phyloP scores from a whole-genome alignment of 2,797 vertebrate species.

The Tarsius wallacei region DNA sequence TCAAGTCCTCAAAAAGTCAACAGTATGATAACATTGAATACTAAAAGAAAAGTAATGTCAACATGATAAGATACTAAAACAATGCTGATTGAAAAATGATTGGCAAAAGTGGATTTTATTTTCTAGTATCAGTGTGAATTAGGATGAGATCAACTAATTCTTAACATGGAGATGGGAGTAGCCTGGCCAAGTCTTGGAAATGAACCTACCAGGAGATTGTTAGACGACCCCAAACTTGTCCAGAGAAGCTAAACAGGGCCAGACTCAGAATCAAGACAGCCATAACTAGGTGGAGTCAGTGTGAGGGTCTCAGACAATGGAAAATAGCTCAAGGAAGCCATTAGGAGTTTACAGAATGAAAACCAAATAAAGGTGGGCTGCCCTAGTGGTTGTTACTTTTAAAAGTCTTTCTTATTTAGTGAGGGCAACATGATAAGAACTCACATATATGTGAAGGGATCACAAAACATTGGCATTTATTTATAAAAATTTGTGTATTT shows the following conservation, averaged over 20 bases:
- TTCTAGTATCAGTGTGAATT: not conserved
- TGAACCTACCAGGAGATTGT: not conserved
- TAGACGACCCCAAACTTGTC: not conserved
- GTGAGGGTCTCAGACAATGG: not conserved
- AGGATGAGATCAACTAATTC: conserved; percentile 1
- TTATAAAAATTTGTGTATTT: too few species aligned
- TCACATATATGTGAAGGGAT: not conserved
- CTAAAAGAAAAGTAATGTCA: not conserved
- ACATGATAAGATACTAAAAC: not conserved
- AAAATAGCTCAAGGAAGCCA: not conserved
- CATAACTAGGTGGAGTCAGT: not conserved
- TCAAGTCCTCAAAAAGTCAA: not conserved
- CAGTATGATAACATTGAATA: conserved; percentile 1
- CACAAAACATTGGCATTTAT: too few species aligned
- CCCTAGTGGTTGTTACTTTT: not conserved
- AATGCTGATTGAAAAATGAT: not conserved
- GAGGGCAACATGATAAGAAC: not conserved
- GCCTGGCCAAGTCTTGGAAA: not conserved
- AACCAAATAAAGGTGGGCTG: not conserved
- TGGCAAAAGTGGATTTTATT: not conserved
- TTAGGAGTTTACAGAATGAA: not conserved
- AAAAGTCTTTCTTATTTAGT: conserved; percentile 22
- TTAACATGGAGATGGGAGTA: not conserved
- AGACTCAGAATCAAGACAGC: not conserved
- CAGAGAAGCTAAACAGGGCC: not conserved